phyloP scores from a whole-genome alignment of 2,797 vertebrate species.

The Gouania willdenowi region DNA sequence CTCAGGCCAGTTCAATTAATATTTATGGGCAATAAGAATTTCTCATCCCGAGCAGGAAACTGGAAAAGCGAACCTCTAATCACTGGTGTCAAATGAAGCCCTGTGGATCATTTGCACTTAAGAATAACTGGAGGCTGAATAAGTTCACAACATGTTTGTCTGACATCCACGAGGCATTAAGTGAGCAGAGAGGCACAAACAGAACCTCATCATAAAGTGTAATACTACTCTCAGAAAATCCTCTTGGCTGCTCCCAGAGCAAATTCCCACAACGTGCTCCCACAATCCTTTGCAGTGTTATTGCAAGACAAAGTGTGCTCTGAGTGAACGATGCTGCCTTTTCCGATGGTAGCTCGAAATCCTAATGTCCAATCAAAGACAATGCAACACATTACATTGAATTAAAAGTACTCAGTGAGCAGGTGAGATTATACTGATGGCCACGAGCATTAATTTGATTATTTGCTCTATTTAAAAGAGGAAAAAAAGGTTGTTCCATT shows the following conservation, averaged over 20 bases:
- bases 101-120: conserved; percentile 21
- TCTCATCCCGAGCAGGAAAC: conserved; percentile 21
- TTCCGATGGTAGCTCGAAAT: conserved; percentile 1
- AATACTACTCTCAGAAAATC: conserved; percentile 10
- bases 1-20: conserved; percentile 55
- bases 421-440: conserved; percentile 35
- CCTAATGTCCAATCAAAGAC: no score
- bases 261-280: conserved; percentile 5
- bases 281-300: conserved; percentile 5
- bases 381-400: background rate
- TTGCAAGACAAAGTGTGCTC: conserved; percentile 11
- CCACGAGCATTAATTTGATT: conserved; percentile 29
- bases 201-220: conserved; percentile 8
- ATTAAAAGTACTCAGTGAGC: conserved; percentile 15
- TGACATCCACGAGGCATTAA: conserved; percentile 17
- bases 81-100: conserved; percentile 37
- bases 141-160: conserved; percentile 26
- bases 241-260: conserved; percentile 15
- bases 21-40: conserved; percentile 51
- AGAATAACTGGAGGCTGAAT: conserved; percentile 6
- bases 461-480: conserved; percentile 43
- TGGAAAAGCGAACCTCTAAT: conserved; percentile 29
- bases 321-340: background rate
- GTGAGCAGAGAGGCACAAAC: conserved; percentile 5
- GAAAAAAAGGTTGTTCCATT: conserved; percentile 40